Percentiles rank a stretch among this genome's conserved stretches.
phyloP scores from a whole-genome alignment of 2,797 vertebrate genomes.

The Dromococcyx pavoninus region DNA sequence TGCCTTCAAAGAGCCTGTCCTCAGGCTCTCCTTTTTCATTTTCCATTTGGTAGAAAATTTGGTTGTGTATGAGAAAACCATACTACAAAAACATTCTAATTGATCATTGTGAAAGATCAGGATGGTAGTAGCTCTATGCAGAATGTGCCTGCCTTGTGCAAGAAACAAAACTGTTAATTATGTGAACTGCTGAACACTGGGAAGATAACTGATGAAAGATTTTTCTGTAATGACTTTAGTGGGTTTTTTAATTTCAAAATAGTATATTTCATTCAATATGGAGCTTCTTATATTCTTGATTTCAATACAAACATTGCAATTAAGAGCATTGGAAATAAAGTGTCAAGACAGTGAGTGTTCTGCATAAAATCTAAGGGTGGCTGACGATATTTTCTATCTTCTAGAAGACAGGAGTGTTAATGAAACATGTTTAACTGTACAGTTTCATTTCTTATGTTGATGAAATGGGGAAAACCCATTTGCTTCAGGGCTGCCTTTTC shows the following conservation, averaged over 20 bases:
- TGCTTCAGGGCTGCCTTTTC: background rate
- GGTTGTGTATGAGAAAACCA: background rate
- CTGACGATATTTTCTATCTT: background rate
- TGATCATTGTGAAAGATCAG: background rate
- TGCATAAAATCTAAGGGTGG: background rate
- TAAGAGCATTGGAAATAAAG: background rate
- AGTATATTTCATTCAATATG: background rate
- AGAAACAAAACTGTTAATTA: background rate
- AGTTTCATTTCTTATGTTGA: background rate
- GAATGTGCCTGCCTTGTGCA: background rate
- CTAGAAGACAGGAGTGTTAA: background rate
- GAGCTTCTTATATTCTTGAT: background rate
- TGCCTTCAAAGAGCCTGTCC: background rate
- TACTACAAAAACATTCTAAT: background rate
- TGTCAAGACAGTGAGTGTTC: background rate
- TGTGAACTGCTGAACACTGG: background rate
- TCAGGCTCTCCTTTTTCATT: background rate
- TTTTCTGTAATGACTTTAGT: background rate
- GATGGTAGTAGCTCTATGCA: background rate
- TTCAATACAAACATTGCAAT: background rate
- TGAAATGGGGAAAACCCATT: background rate
- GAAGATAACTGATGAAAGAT: background rate
- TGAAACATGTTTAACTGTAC: background rate
- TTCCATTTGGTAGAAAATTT: background rate
- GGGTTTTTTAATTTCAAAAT: background rate